Conservation (phyloP, 2,113 vertebrate genomes). For the Sturnus vulgaris region DNA sequence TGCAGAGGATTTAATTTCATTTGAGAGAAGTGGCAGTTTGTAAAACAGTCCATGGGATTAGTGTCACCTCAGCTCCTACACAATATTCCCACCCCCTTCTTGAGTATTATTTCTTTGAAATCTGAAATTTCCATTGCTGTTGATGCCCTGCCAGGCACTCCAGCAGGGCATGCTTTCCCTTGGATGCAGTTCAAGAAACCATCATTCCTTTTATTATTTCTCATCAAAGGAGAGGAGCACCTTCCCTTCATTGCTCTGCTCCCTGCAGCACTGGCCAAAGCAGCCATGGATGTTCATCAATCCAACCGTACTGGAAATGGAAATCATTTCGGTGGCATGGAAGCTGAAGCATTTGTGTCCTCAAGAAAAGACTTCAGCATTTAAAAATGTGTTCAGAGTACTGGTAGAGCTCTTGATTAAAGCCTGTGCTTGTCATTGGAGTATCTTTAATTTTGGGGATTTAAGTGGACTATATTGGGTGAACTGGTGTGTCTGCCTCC, state of each 20-base stretch:
- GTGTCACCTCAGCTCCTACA: background rate
- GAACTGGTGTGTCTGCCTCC: background rate
- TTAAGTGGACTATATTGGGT: background rate
- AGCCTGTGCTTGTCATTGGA: fast-evolving
- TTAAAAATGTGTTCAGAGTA: background rate
- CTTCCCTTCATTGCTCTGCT: background rate
- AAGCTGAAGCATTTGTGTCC: background rate
- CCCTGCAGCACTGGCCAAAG: background rate
- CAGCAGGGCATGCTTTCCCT: constrained; percentile 55
- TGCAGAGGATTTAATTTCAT: background rate
- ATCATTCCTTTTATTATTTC: constrained; percentile 19
- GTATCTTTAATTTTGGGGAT: background rate
- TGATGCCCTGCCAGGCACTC: constrained; percentile 62
- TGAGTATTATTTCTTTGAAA: constrained; percentile 42
- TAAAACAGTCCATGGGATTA: background rate
- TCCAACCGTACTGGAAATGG: background rate
- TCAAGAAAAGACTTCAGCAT: background rate
- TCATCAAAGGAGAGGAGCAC: constrained; percentile 49
- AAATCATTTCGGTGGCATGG: background rate
- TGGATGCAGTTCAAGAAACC: constrained; percentile 69
- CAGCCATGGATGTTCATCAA: background rate
- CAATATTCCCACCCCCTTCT: background rate
- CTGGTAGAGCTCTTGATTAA: background rate
- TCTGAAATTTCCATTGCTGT: constrained; percentile 59
- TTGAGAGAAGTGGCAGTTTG: background rate